Evolutionary conservation across 2,888 invertebrate genomes (phyloP).

Genomic region (Cryptus armator): DNA sequence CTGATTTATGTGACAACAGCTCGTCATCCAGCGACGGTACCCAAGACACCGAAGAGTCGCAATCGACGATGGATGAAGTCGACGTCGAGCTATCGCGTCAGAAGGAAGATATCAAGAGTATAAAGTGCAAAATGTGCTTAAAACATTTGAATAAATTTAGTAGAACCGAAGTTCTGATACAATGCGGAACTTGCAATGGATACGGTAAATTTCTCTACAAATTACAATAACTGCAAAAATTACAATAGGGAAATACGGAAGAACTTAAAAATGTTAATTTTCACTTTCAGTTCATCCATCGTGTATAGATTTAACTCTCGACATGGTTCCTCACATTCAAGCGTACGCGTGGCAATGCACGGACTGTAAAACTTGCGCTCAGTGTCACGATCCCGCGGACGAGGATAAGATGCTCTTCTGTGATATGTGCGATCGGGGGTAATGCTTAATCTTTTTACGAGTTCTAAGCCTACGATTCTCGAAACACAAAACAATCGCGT

Average conservation of each 20-base stretch:
- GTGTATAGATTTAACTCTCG: conserved; percentile 93
- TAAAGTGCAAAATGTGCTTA: conserved; percentile 86
- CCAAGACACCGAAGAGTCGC: conserved; percentile 84
- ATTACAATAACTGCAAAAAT: not conserved
- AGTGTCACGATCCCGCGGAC: conserved; percentile 93
- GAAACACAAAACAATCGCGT: not conserved
- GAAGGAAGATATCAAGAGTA: conserved; percentile 79
- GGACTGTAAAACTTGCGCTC: conserved; percentile 96
- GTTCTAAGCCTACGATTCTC: not conserved
- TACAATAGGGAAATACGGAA: not conserved
- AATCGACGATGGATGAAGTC: conserved; percentile 84
- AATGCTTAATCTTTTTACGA: conserved; percentile 63
- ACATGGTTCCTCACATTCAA: conserved; percentile 93
- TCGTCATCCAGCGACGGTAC: conserved; percentile 85
- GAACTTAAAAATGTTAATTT: conserved; percentile 31
- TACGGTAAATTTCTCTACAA: conserved; percentile 87
- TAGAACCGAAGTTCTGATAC: conserved; percentile 86
- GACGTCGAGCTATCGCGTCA: conserved; percentile 82
- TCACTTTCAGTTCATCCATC: conserved; percentile 91
- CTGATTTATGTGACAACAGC: conserved; percentile 76
- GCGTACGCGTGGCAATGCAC: conserved; percentile 97
- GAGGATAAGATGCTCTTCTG: conserved; percentile 98
- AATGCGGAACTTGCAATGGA: conserved; percentile 88
- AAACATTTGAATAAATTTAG: conserved; percentile 85
- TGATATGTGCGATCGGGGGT: conserved; percentile 96